These are phyloP conservation scores for Mastigias papua DNA, from an alignment of 30 jellyfish, hydroid and myxozoan species.

Conservation along the genomic window DNA sequence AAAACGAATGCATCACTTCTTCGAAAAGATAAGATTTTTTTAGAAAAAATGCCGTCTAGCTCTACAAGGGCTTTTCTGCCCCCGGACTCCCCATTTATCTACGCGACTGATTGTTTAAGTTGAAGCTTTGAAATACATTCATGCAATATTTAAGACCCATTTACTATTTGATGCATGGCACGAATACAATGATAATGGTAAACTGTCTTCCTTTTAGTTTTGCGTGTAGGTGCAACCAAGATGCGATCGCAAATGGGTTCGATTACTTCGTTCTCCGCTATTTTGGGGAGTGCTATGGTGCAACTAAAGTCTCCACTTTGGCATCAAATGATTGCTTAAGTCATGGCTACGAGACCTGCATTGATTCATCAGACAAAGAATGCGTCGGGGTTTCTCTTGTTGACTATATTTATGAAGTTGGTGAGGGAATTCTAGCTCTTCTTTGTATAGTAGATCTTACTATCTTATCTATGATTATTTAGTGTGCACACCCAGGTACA, in stretches of 20 bases:
- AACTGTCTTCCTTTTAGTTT: conserved; percentile 21
- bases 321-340: background rate
- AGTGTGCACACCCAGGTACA: no score
- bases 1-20: no score
- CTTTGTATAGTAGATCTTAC: no score
- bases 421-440: conserved; percentile 31
- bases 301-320: background rate
- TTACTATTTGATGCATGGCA: background rate
- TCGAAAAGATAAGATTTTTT: no score
- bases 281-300: conserved; percentile 69
- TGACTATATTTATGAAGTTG: conserved; percentile 72
- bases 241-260: conserved; percentile 51
- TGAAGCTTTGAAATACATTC: no score
- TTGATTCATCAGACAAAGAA: conserved; percentile 28
- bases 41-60: no score
- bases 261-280: conserved; percentile 54
- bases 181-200: no score
- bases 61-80: no score
- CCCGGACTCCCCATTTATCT: no score
- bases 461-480: no score
- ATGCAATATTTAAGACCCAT: no score
- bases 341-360: conserved; percentile 14
- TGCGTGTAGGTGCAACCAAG: conserved; percentile 73
- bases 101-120: no score
- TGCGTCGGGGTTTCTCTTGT: conserved; percentile 57